Base-by-base conservation (phyloP, 2,113 vertebrate genomes). In the Lota lota region DNA sequence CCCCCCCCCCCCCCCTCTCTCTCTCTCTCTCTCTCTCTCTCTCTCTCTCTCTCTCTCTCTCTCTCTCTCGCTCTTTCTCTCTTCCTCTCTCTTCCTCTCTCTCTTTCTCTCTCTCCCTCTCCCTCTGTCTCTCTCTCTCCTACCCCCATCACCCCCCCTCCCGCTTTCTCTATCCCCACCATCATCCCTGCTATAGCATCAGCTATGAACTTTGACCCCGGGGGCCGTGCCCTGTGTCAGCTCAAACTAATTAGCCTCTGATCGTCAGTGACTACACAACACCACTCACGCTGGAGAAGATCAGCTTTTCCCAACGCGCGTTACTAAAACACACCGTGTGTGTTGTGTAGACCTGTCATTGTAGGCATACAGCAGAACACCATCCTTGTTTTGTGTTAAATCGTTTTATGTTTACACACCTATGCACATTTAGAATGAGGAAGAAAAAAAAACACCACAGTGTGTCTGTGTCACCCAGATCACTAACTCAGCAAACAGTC, bases 181-280 rank as follows among this genome's bases (percentile, higher is more conserved):
- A 87, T 91, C 88, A 88, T 89, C 88, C 88, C 84, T 67, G 12
- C 40, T 47, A 79, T 87, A 85, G 88, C 86, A 86, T 87, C 78
- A 80, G 88, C 85, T 79, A 67, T 87, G 90, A 91, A 82, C 91
- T 91, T 88, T 92, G 90, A 92, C 91, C 40, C 91, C 74, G 64
- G 65, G 81, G 85, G 84, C 81, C 87, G 69, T 64, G 70, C 74
- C 79, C 81, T 81, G 70, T 91, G 85, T 93, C 90, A 90, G 85
- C 88, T 88, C 76, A 84, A 89, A 85, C 91, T 91, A 93, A 92
- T 92, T 91, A 90, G 88, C 86, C 87, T 88, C 89, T 91, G 87
- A 90, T 90, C 79, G 85, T 67, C 75, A 80, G 82, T 87, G 85
- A 88, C 82, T 81, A 77, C 74, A 70, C 83, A 81, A 85, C 84